Evolutionary conservation across 2,113 vertebrate genomes (phyloP).

Genomic region (Quiscalus mexicanus): DNA sequence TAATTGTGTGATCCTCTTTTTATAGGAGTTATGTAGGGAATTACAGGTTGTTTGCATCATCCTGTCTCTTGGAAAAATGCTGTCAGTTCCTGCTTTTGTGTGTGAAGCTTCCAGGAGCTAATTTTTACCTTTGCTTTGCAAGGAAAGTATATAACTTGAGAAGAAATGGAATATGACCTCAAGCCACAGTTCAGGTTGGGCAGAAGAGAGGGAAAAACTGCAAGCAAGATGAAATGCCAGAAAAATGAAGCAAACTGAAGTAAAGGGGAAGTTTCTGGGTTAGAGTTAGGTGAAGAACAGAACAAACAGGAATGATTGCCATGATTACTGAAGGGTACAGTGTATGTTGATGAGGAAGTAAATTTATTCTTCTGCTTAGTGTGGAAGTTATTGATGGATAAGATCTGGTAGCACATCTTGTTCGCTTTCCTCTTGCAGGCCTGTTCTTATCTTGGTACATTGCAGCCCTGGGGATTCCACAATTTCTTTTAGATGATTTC

Average conservation of each 20-base stretch:
- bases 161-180: conserved; percentile 1
- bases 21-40: conserved; percentile 26
- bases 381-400: background rate
- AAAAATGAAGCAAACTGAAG: background rate
- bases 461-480: background rate
- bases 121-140: conserved; percentile 21
- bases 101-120: conserved; percentile 8
- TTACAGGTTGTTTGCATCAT: conserved; percentile 47
- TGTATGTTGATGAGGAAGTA: background rate
- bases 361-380: background rate
- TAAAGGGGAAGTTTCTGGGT: background rate
- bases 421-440: background rate
- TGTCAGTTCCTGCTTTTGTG: background rate
- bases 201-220: background rate
- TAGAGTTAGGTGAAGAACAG: background rate
- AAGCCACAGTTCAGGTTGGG: background rate
- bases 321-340: background rate
- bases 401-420: background rate
- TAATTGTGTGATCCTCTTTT: conserved; percentile 48
- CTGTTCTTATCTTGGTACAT: background rate
- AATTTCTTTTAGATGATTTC: background rate
- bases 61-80: background rate
- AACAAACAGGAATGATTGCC: background rate
- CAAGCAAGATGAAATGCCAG: background rate
- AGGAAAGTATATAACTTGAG: background rate